A percentile compares a stretch with the other conserved stretches of the same genome.
phyloP scores from a whole-genome alignment of 1,140 invertebrate species.

The Babylonia areolata region DNA sequence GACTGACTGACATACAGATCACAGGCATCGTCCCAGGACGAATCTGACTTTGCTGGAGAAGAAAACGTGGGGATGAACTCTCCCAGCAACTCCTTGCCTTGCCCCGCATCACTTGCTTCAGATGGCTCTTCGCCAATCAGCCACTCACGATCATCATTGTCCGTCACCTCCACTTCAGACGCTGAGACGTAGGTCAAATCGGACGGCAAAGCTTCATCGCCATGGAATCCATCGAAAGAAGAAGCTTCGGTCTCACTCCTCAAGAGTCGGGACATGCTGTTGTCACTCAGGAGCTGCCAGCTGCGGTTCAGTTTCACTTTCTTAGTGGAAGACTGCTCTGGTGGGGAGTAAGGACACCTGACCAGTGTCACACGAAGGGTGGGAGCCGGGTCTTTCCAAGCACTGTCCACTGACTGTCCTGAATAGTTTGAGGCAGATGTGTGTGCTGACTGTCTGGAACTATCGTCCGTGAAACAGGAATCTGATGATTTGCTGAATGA shows the following conservation, averaged over 20 bases:
- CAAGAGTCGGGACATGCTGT: constrained; percentile 35
- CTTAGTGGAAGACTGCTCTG: constrained; percentile 13
- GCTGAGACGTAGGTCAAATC: constrained; percentile 36
- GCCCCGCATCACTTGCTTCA: background rate
- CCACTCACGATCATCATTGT: constrained; percentile 24
- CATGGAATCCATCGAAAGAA: constrained; percentile 35
- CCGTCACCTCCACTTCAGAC: constrained; percentile 41
- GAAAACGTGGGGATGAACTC: constrained; percentile 35
- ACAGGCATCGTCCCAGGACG: constrained; percentile 50
- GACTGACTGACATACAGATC: constrained; percentile 38
- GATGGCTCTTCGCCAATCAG: constrained; percentile 11
- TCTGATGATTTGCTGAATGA: background rate
- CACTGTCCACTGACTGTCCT: background rate
- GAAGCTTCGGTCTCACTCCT: constrained; percentile 35
- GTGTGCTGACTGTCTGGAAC: background rate
- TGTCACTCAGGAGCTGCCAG: constrained; percentile 33
- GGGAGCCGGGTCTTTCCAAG: background rate
- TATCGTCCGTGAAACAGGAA: background rate
- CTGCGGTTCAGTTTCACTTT: constrained; percentile 26
- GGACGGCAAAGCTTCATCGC: constrained; percentile 32
- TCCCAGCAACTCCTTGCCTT: background rate
- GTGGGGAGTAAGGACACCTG: background rate
- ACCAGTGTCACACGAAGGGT: background rate
- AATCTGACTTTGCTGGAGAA: constrained; percentile 45
- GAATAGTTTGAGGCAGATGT: background rate